Conservation (phyloP, 2,797 vertebrate genomes). For the Melopsittacus undulatus region DNA sequence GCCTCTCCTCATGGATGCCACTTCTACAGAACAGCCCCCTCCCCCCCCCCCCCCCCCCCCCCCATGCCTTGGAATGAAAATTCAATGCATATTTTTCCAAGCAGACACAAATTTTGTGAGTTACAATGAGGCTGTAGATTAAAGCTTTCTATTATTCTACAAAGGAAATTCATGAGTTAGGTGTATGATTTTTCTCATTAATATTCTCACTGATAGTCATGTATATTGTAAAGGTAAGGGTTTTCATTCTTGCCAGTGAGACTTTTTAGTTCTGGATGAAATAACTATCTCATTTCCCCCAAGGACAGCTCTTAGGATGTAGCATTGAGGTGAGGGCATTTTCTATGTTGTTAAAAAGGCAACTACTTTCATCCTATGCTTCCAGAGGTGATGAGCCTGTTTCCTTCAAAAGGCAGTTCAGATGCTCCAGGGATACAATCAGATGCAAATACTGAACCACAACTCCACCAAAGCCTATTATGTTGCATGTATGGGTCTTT, state of each 20-base stretch:
- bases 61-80: neutral
- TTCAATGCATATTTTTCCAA: neutral
- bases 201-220: neutral
- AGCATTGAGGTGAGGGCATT: neutral
- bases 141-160: neutral
- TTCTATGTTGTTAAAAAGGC: neutral
- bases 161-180: neutral
- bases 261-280: slow-evolving; percentile 14
- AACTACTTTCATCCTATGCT: neutral
- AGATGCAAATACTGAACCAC: neutral
- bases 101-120: neutral
- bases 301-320: neutral
- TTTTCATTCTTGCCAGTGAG: neutral
- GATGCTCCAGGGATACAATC: neutral
- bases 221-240: neutral
- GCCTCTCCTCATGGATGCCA: neutral
- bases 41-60: no score
- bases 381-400: neutral
- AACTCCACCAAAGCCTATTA: neutral
- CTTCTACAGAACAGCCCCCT: neutral
- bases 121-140: neutral
- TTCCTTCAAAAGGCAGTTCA: neutral
- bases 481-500: neutral
- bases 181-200: neutral
- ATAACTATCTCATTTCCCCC: neutral